Percentiles rank a stretch among this genome's conserved stretches.
phyloP scores from a whole-genome alignment of 2,888 invertebrate species.

The Trichacis sp. region DNA sequence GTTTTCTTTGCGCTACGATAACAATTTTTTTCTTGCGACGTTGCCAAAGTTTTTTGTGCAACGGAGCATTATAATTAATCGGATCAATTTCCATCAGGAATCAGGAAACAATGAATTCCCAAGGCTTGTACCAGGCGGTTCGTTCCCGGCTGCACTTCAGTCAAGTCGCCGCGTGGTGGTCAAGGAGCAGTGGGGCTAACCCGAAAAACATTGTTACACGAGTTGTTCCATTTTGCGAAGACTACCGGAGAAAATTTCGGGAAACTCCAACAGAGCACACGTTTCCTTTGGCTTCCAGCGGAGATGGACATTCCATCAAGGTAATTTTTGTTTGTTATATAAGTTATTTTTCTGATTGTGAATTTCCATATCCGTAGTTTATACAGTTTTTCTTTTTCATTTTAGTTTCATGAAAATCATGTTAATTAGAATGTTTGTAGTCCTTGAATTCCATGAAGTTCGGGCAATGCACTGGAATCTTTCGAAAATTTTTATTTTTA shows the following conservation, averaged over 20 bases:
- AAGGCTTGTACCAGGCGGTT: constrained; percentile 90
- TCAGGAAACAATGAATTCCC: constrained; percentile 68
- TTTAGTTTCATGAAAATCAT: too few relatives aligned
- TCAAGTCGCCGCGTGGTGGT: constrained; percentile 94
- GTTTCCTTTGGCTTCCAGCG: constrained; percentile 79
- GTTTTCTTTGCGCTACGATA: background rate
- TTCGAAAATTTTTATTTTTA: too few relatives aligned
- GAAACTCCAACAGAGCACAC: constrained; percentile 75
- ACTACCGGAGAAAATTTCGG: constrained; percentile 63
- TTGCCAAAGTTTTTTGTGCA: background rate
- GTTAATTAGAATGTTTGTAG: too few relatives aligned
- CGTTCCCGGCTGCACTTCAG: constrained; percentile 96
- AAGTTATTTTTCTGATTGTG: too few relatives aligned
- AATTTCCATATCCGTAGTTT: too few relatives aligned
- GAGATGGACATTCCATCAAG: constrained; percentile 75
- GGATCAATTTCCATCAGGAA: constrained; percentile 47
- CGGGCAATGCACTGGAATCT: too few relatives aligned
- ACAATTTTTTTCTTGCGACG: background rate
- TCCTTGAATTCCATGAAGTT: background rate
- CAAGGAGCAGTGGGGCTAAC: constrained; percentile 66
- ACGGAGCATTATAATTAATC: background rate
- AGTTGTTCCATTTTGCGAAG: constrained; percentile 58
- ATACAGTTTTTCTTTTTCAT: too few relatives aligned
- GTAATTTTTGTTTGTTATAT: too few relatives aligned
- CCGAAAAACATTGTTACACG: constrained; percentile 69